Percentiles rank a stretch among this genome's conserved stretches.
These are phyloP conservation scores for Aurelia aurita DNA, from an alignment of 30 jellyfish, hydroid and myxozoan genomes.

Conservation along the genomic window DNA sequence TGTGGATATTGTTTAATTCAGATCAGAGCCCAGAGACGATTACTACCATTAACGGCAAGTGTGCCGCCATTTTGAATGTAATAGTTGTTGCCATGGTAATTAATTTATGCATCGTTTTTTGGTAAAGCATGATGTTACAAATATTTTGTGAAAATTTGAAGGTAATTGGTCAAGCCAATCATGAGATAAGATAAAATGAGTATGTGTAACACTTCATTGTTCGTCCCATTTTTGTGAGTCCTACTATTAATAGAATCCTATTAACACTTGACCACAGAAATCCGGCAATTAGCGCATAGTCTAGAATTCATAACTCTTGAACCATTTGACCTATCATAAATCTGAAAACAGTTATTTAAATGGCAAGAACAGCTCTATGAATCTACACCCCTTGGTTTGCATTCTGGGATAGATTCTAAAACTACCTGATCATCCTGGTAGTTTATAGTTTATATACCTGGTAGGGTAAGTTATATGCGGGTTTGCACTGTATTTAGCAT, in stretches of 20 bases:
- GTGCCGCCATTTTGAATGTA: too few relatives aligned
- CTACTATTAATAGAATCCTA: slow-evolving; percentile 6
- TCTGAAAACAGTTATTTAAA: not conserved
- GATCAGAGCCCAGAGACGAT: too few relatives aligned
- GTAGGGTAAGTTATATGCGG: too few relatives aligned
- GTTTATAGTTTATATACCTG: too few relatives aligned
- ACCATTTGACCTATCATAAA: slow-evolving; percentile 1
- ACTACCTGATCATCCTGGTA: too few relatives aligned
- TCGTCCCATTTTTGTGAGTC: slow-evolving; percentile 16
- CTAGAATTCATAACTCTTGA: not conserved
- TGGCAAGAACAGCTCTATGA: slow-evolving; percentile 19
- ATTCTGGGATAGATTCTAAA: too few relatives aligned
- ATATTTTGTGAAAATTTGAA: not conserved
- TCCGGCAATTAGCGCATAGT: too few relatives aligned
- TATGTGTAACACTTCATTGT: slow-evolving; percentile 3
- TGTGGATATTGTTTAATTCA: too few relatives aligned
- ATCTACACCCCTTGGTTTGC: not conserved
- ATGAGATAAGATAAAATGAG: not conserved
- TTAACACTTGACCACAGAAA: not conserved
- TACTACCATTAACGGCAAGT: too few relatives aligned
- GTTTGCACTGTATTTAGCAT: too few relatives aligned
- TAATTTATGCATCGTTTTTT: too few relatives aligned
- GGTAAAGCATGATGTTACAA: not conserved
- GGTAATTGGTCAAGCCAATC: slow-evolving; percentile 16
- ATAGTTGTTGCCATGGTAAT: too few relatives aligned